Evolutionary conservation across 2,113 vertebrate species (phyloP).

Genomic region (Talpa occidentalis): DNA sequence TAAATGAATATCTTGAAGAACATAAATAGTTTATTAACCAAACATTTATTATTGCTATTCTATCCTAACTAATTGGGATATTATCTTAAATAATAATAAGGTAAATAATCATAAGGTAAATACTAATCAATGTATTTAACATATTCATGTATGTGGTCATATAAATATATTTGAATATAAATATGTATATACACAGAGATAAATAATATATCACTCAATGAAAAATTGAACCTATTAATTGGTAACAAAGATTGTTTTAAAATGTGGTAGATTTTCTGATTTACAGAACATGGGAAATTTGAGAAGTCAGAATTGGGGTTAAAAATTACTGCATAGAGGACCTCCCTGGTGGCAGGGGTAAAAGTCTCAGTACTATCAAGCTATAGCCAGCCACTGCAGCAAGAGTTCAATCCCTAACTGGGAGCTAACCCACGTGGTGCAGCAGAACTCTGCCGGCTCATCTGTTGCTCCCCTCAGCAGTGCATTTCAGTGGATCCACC

Average conservation of each 20-base stretch:
- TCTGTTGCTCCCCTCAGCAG: too few species aligned
- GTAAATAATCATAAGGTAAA: too few species aligned
- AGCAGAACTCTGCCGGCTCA: too few species aligned
- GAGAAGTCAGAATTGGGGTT: background rate
- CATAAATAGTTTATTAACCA: background rate
- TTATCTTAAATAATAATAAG: background rate
- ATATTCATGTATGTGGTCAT: background rate
- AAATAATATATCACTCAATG: background rate
- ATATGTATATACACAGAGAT: background rate
- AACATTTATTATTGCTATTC: background rate
- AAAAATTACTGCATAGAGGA: background rate
- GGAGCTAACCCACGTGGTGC: too few species aligned
- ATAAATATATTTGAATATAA: background rate
- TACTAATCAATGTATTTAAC: background rate
- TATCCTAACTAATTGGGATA: background rate
- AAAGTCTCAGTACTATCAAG: too few species aligned
- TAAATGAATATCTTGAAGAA: background rate
- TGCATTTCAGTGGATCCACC: too few species aligned
- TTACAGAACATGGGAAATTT: background rate
- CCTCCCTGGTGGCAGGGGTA: too few species aligned
- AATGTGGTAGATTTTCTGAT: background rate
- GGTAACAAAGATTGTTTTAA: background rate
- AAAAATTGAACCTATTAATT: background rate
- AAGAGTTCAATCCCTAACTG: too few species aligned
- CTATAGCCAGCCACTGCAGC: too few species aligned